Conservation (phyloP, 2,797 vertebrate genomes). For the Cheirogaleus major region DNA sequence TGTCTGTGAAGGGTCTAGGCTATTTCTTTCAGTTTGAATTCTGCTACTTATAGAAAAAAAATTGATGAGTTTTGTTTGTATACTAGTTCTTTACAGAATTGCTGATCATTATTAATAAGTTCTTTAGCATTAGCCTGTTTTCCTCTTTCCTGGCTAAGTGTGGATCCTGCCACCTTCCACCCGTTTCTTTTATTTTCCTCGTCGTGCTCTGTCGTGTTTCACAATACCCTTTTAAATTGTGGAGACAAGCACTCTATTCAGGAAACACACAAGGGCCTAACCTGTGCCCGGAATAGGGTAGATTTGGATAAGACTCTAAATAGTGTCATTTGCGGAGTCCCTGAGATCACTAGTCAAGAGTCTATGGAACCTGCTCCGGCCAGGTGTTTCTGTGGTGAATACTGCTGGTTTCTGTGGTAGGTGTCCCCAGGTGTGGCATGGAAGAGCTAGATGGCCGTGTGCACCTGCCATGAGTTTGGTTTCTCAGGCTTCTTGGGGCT, state of each 20-base stretch:
- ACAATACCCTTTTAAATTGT: conserved; percentile 5
- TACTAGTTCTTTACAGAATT: not conserved
- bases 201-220: conserved; percentile 5
- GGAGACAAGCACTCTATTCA: conserved; percentile 50
- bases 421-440: not conserved
- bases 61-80: not conserved
- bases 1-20: not conserved
- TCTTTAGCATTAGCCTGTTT: not conserved
- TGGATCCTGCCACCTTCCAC: not conserved
- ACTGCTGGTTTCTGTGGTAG: not conserved
- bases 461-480: not conserved
- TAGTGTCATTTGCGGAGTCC: not conserved
- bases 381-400: not conserved
- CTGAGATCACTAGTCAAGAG: not conserved
- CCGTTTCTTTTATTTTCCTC: not conserved
- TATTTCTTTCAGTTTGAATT: not conserved
- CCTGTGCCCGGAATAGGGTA: not conserved
- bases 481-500: not conserved
- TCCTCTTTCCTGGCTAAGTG: not conserved
- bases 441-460: rapidly evolving
- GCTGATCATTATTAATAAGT: not conserved
- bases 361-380: not conserved
- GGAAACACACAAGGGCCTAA: not conserved
- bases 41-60: not conserved
- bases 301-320: too few species aligned